Base-by-base conservation (phyloP, 2,113 vertebrate species). In the Oxyruncus cristatus region DNA sequence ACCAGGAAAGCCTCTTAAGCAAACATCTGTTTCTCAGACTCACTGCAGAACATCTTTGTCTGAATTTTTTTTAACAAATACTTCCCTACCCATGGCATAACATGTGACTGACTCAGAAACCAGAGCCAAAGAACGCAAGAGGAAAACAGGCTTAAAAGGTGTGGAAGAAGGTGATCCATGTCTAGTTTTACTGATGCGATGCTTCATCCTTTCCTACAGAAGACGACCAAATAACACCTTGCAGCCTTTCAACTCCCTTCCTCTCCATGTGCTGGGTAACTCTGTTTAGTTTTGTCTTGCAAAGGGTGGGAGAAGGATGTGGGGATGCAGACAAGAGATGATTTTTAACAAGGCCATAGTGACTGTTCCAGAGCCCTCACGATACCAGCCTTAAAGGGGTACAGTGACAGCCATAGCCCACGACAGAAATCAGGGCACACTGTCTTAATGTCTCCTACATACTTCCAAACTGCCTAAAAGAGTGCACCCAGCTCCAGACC, bases 401-500 rank as follows among this genome's bases (percentile, higher is more conserved):
- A 17, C 32, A 37, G 30, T 8, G 39, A 49, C 66, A 73, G 39
- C 32, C 41, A 49, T 4, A 72, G 46, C 44, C 24, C n/a, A 10
- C 55, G 33, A 6, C 20, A 35, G 33, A 74, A 73, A 18, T 19
- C 4, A 27, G 47, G 32, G 63, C 63, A 41, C n/a, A 2, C 30
- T 26, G 78, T 17, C 55, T 24, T 12, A 42, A 37, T 16, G 61
- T 52, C 24, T 50, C 28, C 24, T 23, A 7, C 8, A 2, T 0
- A 9, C 16, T 65, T 52, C 47, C 0, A 1, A 41, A 13, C 47
- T 46, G 30, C 47, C n/a, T 24, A 32, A 5, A 28, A n/a, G 24
- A n/a, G 47, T 0, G 8, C 1, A 14, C 16, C 24, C 42, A 61
- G 58, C 32, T 53, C 52, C 8, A 30, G 9, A 3, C 10, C 33